These are phyloP conservation scores for Drosophila kurseongensis DNA, from an alignment of 1,140 invertebrate species.

Conservation along the genomic window DNA sequence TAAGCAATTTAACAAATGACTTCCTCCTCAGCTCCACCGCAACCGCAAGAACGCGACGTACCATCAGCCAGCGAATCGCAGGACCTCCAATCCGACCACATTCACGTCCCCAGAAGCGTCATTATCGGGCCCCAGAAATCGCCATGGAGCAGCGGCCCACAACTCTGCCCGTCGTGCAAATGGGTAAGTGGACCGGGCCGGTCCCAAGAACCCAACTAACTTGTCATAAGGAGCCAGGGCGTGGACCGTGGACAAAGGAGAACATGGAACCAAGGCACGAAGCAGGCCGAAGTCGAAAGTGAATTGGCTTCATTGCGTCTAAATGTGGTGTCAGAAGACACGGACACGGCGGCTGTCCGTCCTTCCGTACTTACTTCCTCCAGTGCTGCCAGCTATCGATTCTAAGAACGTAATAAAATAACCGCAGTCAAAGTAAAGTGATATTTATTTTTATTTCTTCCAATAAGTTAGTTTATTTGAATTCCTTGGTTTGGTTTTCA, in stretches of 20 bases:
- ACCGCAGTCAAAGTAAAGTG: background rate
- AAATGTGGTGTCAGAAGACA: slow-evolving; percentile 71
- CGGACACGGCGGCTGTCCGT: slow-evolving; percentile 8
- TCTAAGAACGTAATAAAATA: background rate
- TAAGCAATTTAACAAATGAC: slow-evolving; percentile 56
- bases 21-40: slow-evolving; percentile 37
- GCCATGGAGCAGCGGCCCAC: slow-evolving; percentile 22
- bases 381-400: slow-evolving; percentile 19
- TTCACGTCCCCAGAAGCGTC: slow-evolving; percentile 55
- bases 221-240: slow-evolving; percentile 45
- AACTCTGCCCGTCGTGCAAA: slow-evolving; percentile 19
- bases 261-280: slow-evolving; percentile 11
- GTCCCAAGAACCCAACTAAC: slow-evolving; percentile 42
- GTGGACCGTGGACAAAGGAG: slow-evolving; percentile 22
- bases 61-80: slow-evolving; percentile 25
- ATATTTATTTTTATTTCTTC: background rate
- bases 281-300: slow-evolving; percentile 38
- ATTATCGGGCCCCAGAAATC: slow-evolving; percentile 40
- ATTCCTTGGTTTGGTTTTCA: no score
- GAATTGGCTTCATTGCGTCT: slow-evolving; percentile 79
- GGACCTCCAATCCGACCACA: slow-evolving; percentile 47
- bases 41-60: slow-evolving; percentile 45
- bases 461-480: background rate
- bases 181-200: slow-evolving; percentile 10
- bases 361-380: background rate